These are phyloP conservation scores for Trogon melanurus DNA, from an alignment of 2,113 vertebrate genomes.

Conservation along the genomic window DNA sequence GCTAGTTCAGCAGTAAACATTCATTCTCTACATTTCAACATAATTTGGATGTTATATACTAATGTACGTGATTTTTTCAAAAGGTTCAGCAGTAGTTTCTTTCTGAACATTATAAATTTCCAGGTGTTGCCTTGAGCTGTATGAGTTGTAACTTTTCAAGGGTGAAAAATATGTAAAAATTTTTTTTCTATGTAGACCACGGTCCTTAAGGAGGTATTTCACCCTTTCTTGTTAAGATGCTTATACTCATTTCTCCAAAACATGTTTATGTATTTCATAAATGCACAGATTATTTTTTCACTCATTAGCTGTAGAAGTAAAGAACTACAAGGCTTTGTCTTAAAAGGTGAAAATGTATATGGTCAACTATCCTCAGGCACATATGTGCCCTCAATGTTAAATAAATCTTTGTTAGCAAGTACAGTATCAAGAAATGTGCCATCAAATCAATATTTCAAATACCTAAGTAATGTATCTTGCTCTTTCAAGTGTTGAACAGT, in stretches of 20 bases:
- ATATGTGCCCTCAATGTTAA: neutral
- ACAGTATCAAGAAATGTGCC: neutral
- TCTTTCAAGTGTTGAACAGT: neutral
- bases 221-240: neutral
- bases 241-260: neutral
- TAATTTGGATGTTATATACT: neutral
- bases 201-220: neutral
- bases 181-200: neutral
- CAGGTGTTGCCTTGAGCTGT: neutral
- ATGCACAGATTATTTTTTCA: neutral
- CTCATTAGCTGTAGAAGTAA: neutral
- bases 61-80: rapidly evolving
- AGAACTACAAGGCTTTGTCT: neutral
- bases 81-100: neutral
- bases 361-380: neutral
- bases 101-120: neutral
- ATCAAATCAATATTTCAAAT: neutral
- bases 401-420: neutral
- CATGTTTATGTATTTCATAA: neutral
- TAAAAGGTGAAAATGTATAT: neutral
- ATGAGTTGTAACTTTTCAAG: neutral
- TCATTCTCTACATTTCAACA: neutral
- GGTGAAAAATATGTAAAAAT: neutral
- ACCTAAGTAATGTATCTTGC: neutral
- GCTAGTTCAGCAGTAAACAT: neutral